Evolutionary conservation across 2,888 invertebrate genomes (phyloP).

Genomic region (Julus scanicus): DNA sequence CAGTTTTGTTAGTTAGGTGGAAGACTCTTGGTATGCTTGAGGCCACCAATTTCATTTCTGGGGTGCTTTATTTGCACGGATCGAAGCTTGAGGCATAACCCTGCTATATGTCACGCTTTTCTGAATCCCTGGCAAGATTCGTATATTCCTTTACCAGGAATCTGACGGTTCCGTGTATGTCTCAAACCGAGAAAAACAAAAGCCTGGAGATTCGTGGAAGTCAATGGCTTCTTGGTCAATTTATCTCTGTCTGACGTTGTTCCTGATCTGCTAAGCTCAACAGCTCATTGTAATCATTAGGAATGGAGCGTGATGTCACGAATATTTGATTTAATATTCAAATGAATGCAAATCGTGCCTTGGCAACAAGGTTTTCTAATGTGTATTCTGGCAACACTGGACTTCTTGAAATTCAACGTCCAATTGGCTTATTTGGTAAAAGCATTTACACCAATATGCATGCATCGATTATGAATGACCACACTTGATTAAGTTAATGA

Average conservation of each 20-base stretch:
- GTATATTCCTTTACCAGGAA: neutral
- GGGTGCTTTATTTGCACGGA: slow-evolving; percentile 27
- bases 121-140: neutral
- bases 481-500: neutral
- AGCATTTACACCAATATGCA: neutral
- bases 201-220: neutral
- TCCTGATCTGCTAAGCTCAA: neutral
- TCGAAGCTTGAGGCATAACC: slow-evolving; percentile 25
- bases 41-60: slow-evolving; percentile 20
- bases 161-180: neutral
- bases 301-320: neutral
- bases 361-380: neutral
- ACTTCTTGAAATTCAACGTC: neutral
- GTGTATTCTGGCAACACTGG: neutral
- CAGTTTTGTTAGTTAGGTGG: slow-evolving; percentile 16
- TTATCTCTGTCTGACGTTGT: neutral
- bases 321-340: neutral
- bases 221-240: neutral
- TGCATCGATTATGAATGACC: neutral
- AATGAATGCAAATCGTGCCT: neutral
- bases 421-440: neutral
- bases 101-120: slow-evolving; percentile 12
- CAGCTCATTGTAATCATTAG: neutral
- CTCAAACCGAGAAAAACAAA: neutral
- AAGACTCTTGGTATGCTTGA: neutral